Evolutionary conservation across 1,140 invertebrate genomes (phyloP).

Genomic region (Drosophila simulans): DNA sequence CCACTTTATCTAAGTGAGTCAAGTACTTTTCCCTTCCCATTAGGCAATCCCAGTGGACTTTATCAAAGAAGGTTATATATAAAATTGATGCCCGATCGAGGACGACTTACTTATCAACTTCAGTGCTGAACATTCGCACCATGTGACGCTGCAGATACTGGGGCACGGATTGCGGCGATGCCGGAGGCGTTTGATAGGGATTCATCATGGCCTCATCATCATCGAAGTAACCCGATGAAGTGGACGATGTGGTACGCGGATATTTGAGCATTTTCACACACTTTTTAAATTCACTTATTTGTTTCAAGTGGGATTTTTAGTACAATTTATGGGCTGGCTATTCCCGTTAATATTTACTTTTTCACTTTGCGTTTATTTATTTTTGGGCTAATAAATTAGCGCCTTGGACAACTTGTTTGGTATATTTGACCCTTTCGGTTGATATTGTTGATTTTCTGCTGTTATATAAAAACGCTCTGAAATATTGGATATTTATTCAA

Average conservation of each 20-base stretch:
- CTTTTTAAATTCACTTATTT: neutral
- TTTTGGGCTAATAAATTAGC: constrained; percentile 17
- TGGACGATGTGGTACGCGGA: constrained; percentile 78
- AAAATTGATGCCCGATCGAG: neutral
- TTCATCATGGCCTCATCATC: constrained; percentile 77
- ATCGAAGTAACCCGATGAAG: constrained; percentile 78
- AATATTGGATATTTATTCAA: constrained; percentile 65
- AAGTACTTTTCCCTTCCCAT: neutral
- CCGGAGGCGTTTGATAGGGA: constrained; percentile 75
- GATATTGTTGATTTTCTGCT: constrained; percentile 9
- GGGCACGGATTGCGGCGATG: constrained; percentile 68
- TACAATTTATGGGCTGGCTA: neutral
- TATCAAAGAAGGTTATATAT: neutral
- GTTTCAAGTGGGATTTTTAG: constrained; percentile 18
- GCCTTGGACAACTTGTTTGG: constrained; percentile 21
- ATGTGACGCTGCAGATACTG: constrained; percentile 80
- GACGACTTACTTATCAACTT: constrained; percentile 77
- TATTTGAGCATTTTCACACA: constrained; percentile 72
- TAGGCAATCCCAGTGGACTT: neutral
- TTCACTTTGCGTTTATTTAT: constrained; percentile 27
- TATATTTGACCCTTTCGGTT: constrained; percentile 12
- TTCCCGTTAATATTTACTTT: constrained; percentile 20
- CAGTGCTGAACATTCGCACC: constrained; percentile 82
- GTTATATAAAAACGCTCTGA: constrained; percentile 52
- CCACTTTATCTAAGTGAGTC: too few relatives aligned